These are phyloP conservation scores for Halcyon malimbica DNA, from an alignment of 2,113 vertebrate genomes.

Conservation along the genomic window DNA sequence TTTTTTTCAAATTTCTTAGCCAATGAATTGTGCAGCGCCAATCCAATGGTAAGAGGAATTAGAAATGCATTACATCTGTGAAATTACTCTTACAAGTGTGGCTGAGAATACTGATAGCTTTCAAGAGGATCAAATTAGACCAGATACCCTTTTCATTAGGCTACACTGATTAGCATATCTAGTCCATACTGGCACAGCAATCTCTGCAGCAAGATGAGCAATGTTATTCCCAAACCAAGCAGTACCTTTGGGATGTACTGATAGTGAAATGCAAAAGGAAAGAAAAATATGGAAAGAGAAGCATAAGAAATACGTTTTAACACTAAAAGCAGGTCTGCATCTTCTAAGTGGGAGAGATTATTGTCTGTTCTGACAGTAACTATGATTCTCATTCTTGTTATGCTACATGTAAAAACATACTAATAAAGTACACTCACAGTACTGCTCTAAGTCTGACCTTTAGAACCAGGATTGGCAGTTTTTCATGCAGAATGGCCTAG, in stretches of 20 bases:
- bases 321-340: not conserved
- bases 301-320: not conserved
- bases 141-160: not conserved
- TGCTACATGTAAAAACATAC: not conserved
- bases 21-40: not conserved
- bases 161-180: not conserved
- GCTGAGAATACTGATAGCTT: not conserved
- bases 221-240: not conserved
- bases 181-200: not conserved
- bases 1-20: not conserved
- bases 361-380: not conserved
- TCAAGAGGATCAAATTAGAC: not conserved
- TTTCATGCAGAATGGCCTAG: not conserved
- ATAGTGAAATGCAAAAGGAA: not conserved
- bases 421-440: not conserved
- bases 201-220: not conserved
- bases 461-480: not conserved
- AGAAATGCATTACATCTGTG: not conserved
- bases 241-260: not conserved
- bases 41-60: not conserved
- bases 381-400: not conserved
- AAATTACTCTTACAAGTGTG: not conserved
- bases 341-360: not conserved
- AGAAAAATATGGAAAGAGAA: not conserved
- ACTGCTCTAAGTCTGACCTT: not conserved